Conservation (phyloP, 2,113 vertebrate species). For the Aegypius monachus region DNA sequence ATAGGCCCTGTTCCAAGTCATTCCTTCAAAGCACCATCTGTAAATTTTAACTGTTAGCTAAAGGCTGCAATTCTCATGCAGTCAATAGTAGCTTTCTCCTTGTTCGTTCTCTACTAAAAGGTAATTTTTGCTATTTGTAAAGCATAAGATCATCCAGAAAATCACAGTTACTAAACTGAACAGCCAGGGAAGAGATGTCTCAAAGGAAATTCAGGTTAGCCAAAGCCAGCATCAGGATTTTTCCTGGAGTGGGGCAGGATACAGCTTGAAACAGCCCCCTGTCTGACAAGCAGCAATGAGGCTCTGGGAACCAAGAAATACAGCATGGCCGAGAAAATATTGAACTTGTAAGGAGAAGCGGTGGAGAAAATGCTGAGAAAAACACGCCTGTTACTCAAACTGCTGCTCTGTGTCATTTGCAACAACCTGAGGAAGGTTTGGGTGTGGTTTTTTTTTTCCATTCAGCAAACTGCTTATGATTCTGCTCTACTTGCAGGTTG, state of each 20-base stretch:
- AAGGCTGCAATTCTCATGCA: background rate
- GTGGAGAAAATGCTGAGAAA: background rate
- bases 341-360: background rate
- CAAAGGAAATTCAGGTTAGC: background rate
- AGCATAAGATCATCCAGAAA: background rate
- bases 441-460: background rate
- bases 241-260: background rate
- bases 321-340: background rate
- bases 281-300: background rate
- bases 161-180: background rate
- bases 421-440: background rate
- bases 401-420: background rate
- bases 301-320: background rate
- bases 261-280: background rate
- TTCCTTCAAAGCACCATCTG: background rate
- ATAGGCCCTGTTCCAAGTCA: slow-evolving; percentile 17
- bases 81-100: background rate
- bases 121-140: background rate
- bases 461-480: background rate
- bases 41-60: background rate
- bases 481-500: background rate
- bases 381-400: background rate
- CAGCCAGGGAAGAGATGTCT: background rate
- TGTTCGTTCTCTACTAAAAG: background rate
- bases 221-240: background rate